Percentiles rank a stretch among this genome's conserved stretches.
phyloP scores from a whole-genome alignment of 1,140 invertebrate species.

The Lepidurus apus region DNA sequence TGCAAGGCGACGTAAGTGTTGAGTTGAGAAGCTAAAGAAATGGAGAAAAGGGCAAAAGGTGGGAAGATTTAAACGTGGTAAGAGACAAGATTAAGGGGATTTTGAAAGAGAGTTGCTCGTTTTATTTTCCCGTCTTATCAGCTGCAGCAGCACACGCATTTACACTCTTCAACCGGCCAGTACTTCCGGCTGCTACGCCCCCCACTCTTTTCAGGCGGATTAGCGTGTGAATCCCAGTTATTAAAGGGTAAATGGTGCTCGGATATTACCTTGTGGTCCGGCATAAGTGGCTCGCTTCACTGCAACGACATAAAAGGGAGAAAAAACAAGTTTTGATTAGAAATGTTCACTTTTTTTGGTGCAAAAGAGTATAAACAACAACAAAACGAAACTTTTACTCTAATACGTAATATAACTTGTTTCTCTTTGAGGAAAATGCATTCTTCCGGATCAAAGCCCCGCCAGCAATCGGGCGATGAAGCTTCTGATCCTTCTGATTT shows the following conservation, averaged over 20 bases:
- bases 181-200: constrained; percentile 24
- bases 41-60: constrained; percentile 43
- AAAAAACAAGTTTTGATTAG: constrained; percentile 17
- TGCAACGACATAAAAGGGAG: constrained; percentile 36
- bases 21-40: constrained; percentile 62
- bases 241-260: neutral
- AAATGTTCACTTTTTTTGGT: too few relatives aligned
- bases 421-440: neutral
- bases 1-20: constrained; percentile 93
- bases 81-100: constrained; percentile 4
- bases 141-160: constrained; percentile 12
- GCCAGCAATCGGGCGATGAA: neutral
- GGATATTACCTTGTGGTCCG: constrained; percentile 39
- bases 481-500: neutral
- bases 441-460: neutral
- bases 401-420: neutral
- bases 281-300: constrained; percentile 40
- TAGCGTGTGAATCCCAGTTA: constrained; percentile 22
- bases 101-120: neutral
- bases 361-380: neutral
- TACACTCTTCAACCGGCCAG: neutral
- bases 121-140: neutral
- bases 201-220: neutral
- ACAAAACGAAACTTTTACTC: neutral
- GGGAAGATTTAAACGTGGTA: constrained; percentile 4